Evolutionary conservation across 1,140 invertebrate species (phyloP), one percentile per base, ranked within the genome.

Genomic region (Ceratosolen solmsi): DNA sequence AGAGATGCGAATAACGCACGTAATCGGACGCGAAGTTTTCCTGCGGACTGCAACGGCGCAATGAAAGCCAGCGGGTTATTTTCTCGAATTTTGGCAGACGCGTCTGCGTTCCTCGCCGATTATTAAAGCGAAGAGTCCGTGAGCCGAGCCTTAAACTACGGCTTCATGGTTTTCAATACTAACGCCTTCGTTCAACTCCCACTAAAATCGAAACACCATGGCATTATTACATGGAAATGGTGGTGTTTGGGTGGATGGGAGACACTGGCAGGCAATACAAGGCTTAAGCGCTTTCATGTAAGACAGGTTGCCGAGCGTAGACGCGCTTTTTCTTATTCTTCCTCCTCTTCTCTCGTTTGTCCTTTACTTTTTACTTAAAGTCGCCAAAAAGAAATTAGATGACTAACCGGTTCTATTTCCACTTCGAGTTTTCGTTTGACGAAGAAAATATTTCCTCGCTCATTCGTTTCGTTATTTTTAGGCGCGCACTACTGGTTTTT

Each of bases 341-440:
- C n/a, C 1, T 2, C 49, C 20, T 54, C 17, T 17, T 49, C 11
- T 77, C 30, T 25, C 41, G 27, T 65, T 63, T 20, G 51, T 2
- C 11, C 38, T 63, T 68, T n/a, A n/a, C n/a, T 63, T 68, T 78
- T 54, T 49, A 13, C 70, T 71, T 8, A 15, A 56, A 56, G 77
- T 38, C 38, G 58, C 70, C 71, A 27, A 74, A 74, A 41, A 60
- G 56, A 73, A 80, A 60, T 38, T 13, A 63, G 46, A 74, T 80
- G 79, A 80, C 70, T 65, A 80, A 74, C 68, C n/a, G 22, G 8
- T 80, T 80, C 79, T 80, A 80, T 80, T 80, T 80, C 79, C 54
- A 80, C 41, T 49, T 41, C 2, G 30, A 70, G 38, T 74, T 80
- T 74, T 74, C 71, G 79, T 75, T 81, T 49, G 60, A 8, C 72